Base-by-base conservation (phyloP, 2,888 invertebrate species). In the Papilio protenor region DNA sequence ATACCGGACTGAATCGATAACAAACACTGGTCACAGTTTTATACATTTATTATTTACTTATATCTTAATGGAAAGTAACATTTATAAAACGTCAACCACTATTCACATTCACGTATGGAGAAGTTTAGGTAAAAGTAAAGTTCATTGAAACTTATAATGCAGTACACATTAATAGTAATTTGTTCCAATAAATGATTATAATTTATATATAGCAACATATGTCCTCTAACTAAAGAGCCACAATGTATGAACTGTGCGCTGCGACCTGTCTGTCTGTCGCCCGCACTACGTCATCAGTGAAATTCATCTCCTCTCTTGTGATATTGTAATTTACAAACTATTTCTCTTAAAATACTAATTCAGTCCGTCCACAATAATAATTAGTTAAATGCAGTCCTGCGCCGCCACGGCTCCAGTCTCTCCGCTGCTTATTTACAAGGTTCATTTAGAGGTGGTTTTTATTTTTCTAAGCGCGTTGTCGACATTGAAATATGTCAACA, bases 401-500 rank as follows among this genome's bases (percentile, higher is more conserved):
- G 55, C 33, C 40, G 21, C n/a, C 33, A 52, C 14, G 49, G 1
- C 49, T 49, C 0, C 14, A 16, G 16, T 52, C 52, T 18, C 52
- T 14, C 52, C 6, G 18, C 52, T 2, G 18, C 6, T 4, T 18
- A 52, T 5, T 52, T 52, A 18, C 55, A 18, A 55, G n/a, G 2
- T 55, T 55, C n/a, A 18, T 23, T 18, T 18, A 1, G 57, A 55
- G 57, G 12, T 12, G 12, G 12, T 23, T 59, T 23, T 59, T 3
- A 59, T 21, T 23, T 59, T 59, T 18, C 21, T 59, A 12, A 23
- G 86, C 81, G 88, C 90, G 71, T 80, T 81, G 11, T 87, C 80
- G 10, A 92, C 87, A 80, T 81, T 89, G 79, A 94, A 94, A 82
- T 94, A 94, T 81, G 89, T 92, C 1, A 93, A 82, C 77, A 94